A percentile compares a stretch with the other conserved stretches of the same genome.
phyloP scores from a whole-genome alignment of 37 sponge, comb jelly and placozoan genomes.

The Eunapius fragilis region DNA sequence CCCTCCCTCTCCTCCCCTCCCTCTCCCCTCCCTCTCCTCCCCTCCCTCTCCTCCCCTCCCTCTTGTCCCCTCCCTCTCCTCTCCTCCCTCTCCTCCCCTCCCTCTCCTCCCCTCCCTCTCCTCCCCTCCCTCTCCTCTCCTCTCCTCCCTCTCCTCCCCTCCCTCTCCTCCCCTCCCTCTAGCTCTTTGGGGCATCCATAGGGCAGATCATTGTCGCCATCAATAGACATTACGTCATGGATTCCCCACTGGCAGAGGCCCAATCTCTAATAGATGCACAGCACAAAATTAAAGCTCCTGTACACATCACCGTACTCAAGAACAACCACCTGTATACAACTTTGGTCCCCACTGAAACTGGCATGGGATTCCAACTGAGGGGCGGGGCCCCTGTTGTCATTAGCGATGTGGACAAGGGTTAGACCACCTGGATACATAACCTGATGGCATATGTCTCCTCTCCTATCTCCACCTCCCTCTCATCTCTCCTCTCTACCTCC shows the following conservation, averaged over 20 bases:
- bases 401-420: constrained; percentile 58
- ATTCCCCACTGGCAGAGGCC: background rate
- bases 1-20: too few relatives aligned
- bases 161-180: background rate
- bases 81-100: too few relatives aligned
- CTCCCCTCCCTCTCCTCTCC: background rate
- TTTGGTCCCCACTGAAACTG: background rate
- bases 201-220: constrained; percentile 50
- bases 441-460: background rate
- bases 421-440: background rate
- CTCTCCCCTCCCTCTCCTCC: too few relatives aligned
- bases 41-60: too few relatives aligned
- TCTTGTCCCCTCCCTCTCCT: too few relatives aligned
- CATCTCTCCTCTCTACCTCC: too few relatives aligned
- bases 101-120: too few relatives aligned
- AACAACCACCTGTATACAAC: background rate
- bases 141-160: constrained; percentile 1
- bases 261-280: background rate
- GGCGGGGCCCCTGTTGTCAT: constrained; percentile 65
- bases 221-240: constrained; percentile 37
- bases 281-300: background rate
- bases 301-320: constrained; percentile 23
- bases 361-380: constrained; percentile 70
- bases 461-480: background rate
- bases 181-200: constrained; percentile 38